Conservation (phyloP, 2,113 vertebrate genomes). For the Coracopsis vasa region DNA sequence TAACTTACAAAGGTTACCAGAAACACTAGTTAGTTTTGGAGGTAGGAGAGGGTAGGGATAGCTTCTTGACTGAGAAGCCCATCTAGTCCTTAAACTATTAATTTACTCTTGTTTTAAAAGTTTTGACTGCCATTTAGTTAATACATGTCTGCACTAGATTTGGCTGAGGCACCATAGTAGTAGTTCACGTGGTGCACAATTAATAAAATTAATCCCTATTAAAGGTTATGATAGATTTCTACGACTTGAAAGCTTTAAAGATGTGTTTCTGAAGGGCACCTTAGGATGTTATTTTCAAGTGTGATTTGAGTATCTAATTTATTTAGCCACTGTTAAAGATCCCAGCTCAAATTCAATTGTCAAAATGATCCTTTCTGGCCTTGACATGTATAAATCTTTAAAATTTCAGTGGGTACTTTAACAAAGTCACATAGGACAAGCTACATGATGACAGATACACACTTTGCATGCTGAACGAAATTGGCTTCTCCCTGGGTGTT, state of each 20-base stretch:
- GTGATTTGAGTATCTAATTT: neutral
- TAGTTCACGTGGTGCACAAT: neutral
- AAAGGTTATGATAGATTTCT: neutral
- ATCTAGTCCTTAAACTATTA: slow-evolving; percentile 1
- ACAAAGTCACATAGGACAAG: neutral
- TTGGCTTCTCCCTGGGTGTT: neutral
- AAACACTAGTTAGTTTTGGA: neutral
- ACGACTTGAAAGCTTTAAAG: neutral
- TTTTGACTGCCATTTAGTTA: neutral
- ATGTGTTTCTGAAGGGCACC: neutral
- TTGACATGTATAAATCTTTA: neutral
- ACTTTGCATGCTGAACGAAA: neutral
- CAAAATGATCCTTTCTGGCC: neutral
- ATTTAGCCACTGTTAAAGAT: neutral
- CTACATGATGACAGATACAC: neutral
- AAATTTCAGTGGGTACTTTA: neutral
- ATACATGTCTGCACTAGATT: neutral
- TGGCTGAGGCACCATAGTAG: neutral
- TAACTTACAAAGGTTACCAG: neutral
- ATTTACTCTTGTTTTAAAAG: slow-evolving; percentile 14
- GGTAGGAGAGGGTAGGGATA: neutral
- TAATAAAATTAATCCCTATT: neutral
- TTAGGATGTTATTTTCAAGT: neutral
- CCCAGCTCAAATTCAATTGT: neutral
- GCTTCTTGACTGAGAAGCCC: neutral